Conservation (phyloP, 2,888 invertebrate genomes). For the Dugesia japonica region DNA sequence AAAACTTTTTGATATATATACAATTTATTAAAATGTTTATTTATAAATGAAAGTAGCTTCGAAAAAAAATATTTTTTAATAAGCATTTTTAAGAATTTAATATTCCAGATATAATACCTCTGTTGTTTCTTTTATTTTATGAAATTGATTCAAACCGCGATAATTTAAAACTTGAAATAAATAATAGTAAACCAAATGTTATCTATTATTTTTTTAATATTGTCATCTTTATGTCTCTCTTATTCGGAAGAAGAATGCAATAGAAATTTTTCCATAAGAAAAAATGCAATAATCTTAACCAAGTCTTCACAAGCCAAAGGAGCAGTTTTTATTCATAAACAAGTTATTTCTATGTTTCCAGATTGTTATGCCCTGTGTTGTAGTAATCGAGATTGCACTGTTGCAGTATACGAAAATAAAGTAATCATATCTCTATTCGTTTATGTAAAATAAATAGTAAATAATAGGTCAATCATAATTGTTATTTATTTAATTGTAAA, state of each 20-base stretch:
- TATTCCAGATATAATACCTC: too few relatives aligned
- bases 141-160: neutral
- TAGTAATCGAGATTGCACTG: conserved; percentile 23
- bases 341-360: neutral
- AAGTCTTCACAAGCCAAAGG: conserved; percentile 24
- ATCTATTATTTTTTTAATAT: neutral
- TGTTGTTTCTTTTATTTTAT: neutral
- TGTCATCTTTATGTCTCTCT: neutral
- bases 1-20: too few relatives aligned
- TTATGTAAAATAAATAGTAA: neutral
- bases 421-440: neutral
- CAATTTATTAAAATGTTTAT: too few relatives aligned
- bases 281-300: conserved; percentile 26
- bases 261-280: neutral
- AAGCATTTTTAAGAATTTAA: too few relatives aligned
- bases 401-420: conserved; percentile 29
- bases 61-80: too few relatives aligned
- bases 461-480: conserved; percentile 7
- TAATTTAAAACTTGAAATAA: neutral
- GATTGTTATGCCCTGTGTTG: conserved; percentile 25
- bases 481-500: conserved; percentile 26
- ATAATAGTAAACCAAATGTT: neutral
- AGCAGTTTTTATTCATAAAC: conserved; percentile 17
- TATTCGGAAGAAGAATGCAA: conserved; percentile 17
- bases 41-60: too few relatives aligned